phyloP scores from a whole-genome alignment of 2,888 invertebrate species.

The Sipunculus nudus region DNA sequence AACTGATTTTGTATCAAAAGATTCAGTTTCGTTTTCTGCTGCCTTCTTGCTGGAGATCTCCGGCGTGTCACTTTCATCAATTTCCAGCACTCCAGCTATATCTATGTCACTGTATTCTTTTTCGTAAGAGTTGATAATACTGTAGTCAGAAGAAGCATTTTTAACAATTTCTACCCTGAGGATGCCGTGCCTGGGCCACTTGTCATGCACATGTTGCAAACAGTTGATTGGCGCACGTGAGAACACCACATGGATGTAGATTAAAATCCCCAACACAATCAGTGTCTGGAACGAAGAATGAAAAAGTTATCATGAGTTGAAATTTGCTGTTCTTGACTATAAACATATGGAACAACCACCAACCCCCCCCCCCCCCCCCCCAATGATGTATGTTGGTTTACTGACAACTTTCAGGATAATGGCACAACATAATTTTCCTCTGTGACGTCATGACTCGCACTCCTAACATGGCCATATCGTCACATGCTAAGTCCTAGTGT shows the following conservation, averaged over 20 bases:
- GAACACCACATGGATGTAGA: constrained; percentile 95
- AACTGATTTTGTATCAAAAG: too few species aligned
- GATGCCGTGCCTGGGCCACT: constrained; percentile 96
- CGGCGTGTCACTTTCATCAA: too few species aligned
- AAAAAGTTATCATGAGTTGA: constrained; percentile 6
- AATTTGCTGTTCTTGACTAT: neutral
- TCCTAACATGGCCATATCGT: too few species aligned
- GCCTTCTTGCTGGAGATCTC: too few species aligned
- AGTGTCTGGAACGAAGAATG: constrained; percentile 78
- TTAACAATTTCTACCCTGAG: constrained; percentile 84
- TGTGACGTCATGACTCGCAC: too few species aligned
- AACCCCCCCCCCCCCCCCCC: too few species aligned
- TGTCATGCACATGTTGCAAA: constrained; percentile 81
- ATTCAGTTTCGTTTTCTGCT: too few species aligned
- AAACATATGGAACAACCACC: too few species aligned
- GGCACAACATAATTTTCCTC: too few species aligned
- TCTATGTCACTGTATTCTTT: constrained; percentile 66
- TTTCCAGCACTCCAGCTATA: constrained; percentile 9
- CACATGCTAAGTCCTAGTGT: too few species aligned
- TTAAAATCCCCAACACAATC: constrained; percentile 86
- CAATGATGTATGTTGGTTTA: too few species aligned
- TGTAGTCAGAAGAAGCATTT: constrained; percentile 74
- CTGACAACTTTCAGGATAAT: too few species aligned
- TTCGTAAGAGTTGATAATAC: constrained; percentile 83
- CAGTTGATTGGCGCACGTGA: constrained; percentile 93